phyloP scores from a whole-genome alignment of 64 coral and sea anemone genomes.

The Dendrophyllia cribrosa region DNA sequence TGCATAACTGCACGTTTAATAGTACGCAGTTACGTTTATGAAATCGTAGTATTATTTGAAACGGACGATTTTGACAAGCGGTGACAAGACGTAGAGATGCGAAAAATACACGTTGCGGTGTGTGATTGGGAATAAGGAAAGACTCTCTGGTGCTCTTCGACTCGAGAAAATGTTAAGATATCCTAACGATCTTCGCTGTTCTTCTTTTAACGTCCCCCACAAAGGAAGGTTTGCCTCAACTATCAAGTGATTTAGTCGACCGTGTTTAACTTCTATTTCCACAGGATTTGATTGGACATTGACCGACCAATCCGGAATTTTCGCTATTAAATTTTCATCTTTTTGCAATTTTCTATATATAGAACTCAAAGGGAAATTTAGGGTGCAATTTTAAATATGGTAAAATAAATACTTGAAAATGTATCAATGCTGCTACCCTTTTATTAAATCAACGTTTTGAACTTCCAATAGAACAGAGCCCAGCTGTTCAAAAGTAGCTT shows the following conservation, averaged over 20 bases:
- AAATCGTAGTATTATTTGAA: no score
- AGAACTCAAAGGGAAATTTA: neutral
- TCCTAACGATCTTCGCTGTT: no score
- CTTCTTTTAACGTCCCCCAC: no score
- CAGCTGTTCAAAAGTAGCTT: no score
- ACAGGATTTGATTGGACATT: constrained; percentile 33
- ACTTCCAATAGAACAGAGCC: no score
- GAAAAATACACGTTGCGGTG: neutral
- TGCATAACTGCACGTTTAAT: neutral
- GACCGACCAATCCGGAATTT: constrained; percentile 32
- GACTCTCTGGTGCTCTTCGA: neutral
- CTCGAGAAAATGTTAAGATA: neutral
- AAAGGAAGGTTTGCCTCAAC: neutral
- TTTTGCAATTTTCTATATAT: neutral
- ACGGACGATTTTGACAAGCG: neutral
- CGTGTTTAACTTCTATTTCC: neutral
- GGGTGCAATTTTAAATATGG: neutral
- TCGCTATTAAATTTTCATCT: neutral
- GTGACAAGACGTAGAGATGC: neutral
- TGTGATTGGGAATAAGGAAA: neutral
- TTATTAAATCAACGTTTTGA: no score
- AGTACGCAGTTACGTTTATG: neutral
- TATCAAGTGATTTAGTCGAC: neutral
- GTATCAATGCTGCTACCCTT: no score
- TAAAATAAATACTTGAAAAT: neutral